Evolutionary conservation across 1,140 invertebrate genomes (phyloP).

Genomic region (Cataglyphis hispanica): DNA sequence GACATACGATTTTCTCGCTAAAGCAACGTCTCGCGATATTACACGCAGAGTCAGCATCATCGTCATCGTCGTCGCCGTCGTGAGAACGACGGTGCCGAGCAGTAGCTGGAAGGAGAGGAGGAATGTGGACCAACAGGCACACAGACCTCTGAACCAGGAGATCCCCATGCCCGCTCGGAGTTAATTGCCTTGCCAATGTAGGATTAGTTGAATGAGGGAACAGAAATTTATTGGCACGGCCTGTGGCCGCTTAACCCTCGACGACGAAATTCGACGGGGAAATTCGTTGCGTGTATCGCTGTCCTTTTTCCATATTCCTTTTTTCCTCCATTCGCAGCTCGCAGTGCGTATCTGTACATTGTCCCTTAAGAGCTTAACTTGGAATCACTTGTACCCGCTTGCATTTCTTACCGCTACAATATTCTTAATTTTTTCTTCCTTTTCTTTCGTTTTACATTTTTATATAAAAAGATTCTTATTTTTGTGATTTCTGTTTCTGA

Average conservation of each 20-base stretch:
- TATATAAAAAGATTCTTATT: neutral
- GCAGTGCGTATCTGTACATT: constrained; percentile 10
- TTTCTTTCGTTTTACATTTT: neutral
- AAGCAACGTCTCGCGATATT: constrained; percentile 69
- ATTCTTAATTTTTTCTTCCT: neutral
- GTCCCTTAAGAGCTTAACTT: constrained; percentile 48
- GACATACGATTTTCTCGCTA: constrained; percentile 66
- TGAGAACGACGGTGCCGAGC: constrained; percentile 26
- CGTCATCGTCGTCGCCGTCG: neutral
- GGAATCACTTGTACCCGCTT: constrained; percentile 44
- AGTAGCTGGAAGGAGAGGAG: constrained; percentile 18
- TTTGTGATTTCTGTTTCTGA: neutral
- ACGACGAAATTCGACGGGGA: constrained; percentile 4
- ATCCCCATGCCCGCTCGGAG: constrained; percentile 72
- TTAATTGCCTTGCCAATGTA: constrained; percentile 82
- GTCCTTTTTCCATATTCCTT: neutral
- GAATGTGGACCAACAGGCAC: constrained; percentile 41
- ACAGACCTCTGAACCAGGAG: constrained; percentile 67
- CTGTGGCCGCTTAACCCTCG: constrained; percentile 57
- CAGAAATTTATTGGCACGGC: constrained; percentile 65
- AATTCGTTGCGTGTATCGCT: constrained; percentile 16
- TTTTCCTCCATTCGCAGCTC: neutral
- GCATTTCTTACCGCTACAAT: neutral
- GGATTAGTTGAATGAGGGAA: constrained; percentile 74
- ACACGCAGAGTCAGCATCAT: constrained; percentile 42